phyloP scores from a whole-genome alignment of 2,888 invertebrate genomes.

The Agrochola lota region DNA sequence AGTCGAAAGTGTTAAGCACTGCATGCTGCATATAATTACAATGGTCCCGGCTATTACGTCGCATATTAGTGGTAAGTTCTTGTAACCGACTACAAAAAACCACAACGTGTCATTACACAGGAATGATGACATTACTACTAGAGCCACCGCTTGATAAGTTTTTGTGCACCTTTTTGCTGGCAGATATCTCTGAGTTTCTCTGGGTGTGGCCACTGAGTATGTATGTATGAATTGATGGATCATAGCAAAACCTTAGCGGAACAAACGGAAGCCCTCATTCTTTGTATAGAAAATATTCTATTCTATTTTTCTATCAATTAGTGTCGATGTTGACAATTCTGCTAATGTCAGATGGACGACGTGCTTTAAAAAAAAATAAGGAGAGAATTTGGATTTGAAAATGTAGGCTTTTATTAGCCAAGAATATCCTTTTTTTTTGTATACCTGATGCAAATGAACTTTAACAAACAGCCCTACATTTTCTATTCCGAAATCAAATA shows the following conservation, averaged over 20 bases:
- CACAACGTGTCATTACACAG: conserved; percentile 60
- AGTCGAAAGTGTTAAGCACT: background rate
- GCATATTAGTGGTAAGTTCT: conserved; percentile 42
- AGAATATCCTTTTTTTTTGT: background rate
- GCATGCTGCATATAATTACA: conserved; percentile 22
- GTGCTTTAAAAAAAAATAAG: background rate
- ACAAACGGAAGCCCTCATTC: conserved; percentile 38
- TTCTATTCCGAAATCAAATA: background rate
- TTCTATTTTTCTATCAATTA: background rate
- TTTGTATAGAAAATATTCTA: conserved; percentile 28
- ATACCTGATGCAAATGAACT: background rate
- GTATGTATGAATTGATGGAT: conserved; percentile 37
- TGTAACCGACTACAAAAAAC: conserved; percentile 22
- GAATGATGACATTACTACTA: conserved; percentile 66
- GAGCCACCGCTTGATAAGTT: conserved; percentile 53
- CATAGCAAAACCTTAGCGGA: conserved; percentile 35
- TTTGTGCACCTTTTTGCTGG: conserved; percentile 53
- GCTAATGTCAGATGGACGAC: background rate
- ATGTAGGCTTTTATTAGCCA: background rate
- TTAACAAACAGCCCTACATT: background rate
- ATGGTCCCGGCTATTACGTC: conserved; percentile 22
- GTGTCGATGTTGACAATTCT: background rate
- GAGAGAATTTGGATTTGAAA: background rate
- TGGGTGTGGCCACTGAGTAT: conserved; percentile 56
- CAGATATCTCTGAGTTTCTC: conserved; percentile 63